Percentiles rank a stretch among this genome's conserved stretches.
Evolutionary conservation across 2,888 invertebrate genomes (phyloP).

Genomic region (Augochlorella aurata): DNA sequence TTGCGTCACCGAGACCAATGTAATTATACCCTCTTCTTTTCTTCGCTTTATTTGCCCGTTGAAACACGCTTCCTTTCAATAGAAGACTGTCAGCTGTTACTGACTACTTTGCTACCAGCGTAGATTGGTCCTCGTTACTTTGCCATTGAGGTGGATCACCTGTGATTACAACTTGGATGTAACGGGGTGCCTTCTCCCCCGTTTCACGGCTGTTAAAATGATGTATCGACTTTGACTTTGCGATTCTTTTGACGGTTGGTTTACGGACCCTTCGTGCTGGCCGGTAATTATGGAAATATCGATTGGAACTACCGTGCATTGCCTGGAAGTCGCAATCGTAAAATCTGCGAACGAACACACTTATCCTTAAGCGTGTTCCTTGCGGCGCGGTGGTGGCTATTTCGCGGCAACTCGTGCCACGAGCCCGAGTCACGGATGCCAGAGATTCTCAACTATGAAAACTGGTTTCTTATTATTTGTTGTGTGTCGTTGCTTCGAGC

Average conservation of each 20-base stretch:
- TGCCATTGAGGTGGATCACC: too few relatives aligned
- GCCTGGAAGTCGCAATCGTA: slow-evolving; percentile 39
- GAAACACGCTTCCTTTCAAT: neutral
- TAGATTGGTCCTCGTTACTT: too few relatives aligned
- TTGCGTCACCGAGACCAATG: slow-evolving; percentile 6
- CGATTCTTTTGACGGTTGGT: neutral
- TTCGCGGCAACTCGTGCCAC: slow-evolving; percentile 45
- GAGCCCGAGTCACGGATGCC: slow-evolving; percentile 48
- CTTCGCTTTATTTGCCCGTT: neutral
- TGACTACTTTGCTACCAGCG: neutral
- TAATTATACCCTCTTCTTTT: neutral
- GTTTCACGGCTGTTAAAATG: neutral
- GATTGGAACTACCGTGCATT: slow-evolving; percentile 44
- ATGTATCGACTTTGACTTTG: neutral
- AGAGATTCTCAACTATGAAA: slow-evolving; percentile 46
- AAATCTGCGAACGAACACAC: slow-evolving; percentile 37
- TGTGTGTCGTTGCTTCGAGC: slow-evolving; percentile 4
- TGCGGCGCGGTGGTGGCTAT: slow-evolving; percentile 16
- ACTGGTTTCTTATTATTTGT: slow-evolving; percentile 12
- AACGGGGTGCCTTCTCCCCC: neutral
- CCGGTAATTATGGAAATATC: slow-evolving; percentile 45
- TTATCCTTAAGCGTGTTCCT: slow-evolving; percentile 43
- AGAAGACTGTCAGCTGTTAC: neutral
- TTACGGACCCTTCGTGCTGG: slow-evolving; percentile 43
- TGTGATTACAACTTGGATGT: neutral